phyloP scores from a whole-genome alignment of 64 coral and sea anemone genomes.

The Actinia tenebrosa region DNA sequence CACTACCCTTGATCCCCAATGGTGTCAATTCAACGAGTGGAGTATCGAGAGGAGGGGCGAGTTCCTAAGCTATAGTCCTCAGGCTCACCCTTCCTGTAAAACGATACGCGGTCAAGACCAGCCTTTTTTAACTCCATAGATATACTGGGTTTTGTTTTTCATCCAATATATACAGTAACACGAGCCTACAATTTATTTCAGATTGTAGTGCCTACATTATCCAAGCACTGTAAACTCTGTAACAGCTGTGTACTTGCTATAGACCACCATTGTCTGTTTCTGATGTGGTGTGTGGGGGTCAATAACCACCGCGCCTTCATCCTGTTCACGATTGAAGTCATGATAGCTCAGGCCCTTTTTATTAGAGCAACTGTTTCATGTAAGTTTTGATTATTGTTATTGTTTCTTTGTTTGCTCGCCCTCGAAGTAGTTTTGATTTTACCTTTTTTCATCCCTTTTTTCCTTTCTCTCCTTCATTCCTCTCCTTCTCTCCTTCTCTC shows the following conservation, averaged over 20 bases:
- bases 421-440: no score
- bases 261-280: slow-evolving; percentile 95
- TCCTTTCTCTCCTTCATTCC: not conserved
- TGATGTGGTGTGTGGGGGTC: slow-evolving; percentile 75
- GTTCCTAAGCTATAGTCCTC: no score
- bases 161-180: no score
- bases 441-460: not conserved
- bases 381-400: slow-evolving; percentile 36
- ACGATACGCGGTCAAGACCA: no score
- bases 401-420: not conserved
- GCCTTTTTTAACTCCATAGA: no score
- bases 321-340: slow-evolving; percentile 42
- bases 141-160: no score
- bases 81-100: no score
- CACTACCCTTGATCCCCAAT: no score
- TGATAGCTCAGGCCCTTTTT: slow-evolving; percentile 65
- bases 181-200: not conserved
- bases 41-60: no score
- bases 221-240: slow-evolving; percentile 88
- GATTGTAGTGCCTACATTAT: slow-evolving; percentile 3
- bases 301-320: slow-evolving; percentile 88
- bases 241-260: slow-evolving; percentile 57
- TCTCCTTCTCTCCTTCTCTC: not conserved
- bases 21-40: no score
- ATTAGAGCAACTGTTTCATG: slow-evolving; percentile 67